Evolutionary conservation across 2,797 vertebrate species (phyloP).

Genomic region (Leptatherina wallacei): DNA sequence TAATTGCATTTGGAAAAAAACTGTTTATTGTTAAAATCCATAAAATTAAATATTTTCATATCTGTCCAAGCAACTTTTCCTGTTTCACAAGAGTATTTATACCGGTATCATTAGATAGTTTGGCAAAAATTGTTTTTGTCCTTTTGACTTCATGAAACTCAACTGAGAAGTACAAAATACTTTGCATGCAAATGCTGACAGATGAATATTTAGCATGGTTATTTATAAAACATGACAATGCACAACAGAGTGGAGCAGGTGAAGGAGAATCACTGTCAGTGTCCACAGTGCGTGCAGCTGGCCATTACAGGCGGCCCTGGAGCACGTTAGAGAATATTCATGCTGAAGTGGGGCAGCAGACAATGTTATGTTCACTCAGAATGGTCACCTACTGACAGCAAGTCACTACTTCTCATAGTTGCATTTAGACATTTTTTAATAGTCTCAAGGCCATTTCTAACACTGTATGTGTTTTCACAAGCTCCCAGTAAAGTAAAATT

Average conservation of each 20-base stretch:
- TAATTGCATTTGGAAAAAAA: background rate
- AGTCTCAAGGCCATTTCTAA: slow-evolving; percentile 27
- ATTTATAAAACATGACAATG: slow-evolving; percentile 70
- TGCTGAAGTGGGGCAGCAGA: slow-evolving; percentile 38
- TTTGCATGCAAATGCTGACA: slow-evolving; percentile 66
- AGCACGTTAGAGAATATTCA: slow-evolving; percentile 16
- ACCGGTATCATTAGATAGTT: background rate
- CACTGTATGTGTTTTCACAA: background rate
- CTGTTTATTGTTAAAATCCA: background rate
- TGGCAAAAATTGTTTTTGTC: slow-evolving; percentile 43
- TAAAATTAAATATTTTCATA: background rate
- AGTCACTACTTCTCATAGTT: slow-evolving; percentile 27
- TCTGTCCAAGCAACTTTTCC: background rate
- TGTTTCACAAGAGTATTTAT: background rate
- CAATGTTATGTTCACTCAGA: slow-evolving; percentile 29
- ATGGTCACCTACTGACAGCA: slow-evolving; percentile 21
- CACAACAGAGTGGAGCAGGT: slow-evolving; percentile 57
- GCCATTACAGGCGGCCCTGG: slow-evolving; percentile 33
- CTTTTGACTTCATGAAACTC: slow-evolving; percentile 68
- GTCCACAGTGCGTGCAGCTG: slow-evolving; percentile 54
- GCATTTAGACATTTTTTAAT: slow-evolving; percentile 32
- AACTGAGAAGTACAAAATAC: slow-evolving; percentile 55
- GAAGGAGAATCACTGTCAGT: slow-evolving; percentile 69
- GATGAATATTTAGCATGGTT: slow-evolving; percentile 74
- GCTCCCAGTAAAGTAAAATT: slow-evolving; percentile 11